A percentile compares a stretch with the other conserved stretches of the same genome.
Conservation (phyloP, 2,888 invertebrate genomes). For the Subacronicta megacephala region DNA sequence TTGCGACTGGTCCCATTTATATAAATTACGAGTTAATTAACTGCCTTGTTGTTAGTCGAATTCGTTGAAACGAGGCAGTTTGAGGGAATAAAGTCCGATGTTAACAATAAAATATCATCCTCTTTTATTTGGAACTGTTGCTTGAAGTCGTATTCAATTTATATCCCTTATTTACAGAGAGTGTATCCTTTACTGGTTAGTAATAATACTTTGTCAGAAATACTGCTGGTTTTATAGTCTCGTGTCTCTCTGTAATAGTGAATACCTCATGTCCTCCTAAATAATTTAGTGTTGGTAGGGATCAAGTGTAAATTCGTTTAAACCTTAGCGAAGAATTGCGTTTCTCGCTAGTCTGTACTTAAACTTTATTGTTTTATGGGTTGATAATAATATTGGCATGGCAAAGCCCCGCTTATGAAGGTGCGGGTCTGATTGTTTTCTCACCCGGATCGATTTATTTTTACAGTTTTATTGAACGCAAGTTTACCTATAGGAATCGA, state of each 20-base stretch:
- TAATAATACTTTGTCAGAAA: conserved; percentile 34
- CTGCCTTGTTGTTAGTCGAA: conserved; percentile 78
- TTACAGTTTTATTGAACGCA: conserved; percentile 16
- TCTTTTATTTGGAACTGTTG: conserved; percentile 50
- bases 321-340: conserved; percentile 47
- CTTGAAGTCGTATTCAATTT: conserved; percentile 36
- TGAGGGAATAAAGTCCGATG: conserved; percentile 67
- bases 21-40: conserved; percentile 84
- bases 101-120: conserved; percentile 72
- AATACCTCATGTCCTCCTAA: conserved; percentile 32
- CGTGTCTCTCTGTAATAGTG: conserved; percentile 24
- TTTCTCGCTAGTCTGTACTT: conserved; percentile 54
- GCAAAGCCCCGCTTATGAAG: conserved; percentile 58
- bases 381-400: conserved; percentile 76
- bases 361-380: conserved; percentile 75
- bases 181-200: conserved; percentile 15
- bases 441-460: conserved; percentile 77
- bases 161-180: conserved; percentile 21
- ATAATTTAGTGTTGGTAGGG: conserved; percentile 29
- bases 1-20: conserved; percentile 78
- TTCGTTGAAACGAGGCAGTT: conserved; percentile 74
- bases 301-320: conserved; percentile 39
- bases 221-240: conserved; percentile 29
- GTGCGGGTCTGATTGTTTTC: conserved; percentile 72
- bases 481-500: too few species aligned